These are phyloP conservation scores for Oligia fasciuncula DNA, from an alignment of 2,888 invertebrate species.

Conservation along the genomic window DNA sequence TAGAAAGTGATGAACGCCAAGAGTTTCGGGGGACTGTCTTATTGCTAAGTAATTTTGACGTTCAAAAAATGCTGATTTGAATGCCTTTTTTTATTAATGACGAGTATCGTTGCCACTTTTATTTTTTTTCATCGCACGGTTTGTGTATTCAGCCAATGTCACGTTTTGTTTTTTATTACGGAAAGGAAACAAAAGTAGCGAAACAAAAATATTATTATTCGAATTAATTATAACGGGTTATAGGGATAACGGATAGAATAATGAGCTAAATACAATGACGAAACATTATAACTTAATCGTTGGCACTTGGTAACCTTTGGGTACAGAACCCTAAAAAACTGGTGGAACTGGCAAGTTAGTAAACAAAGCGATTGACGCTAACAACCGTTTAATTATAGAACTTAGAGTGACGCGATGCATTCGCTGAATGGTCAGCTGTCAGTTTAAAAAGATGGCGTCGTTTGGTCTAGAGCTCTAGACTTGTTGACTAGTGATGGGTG, in stretches of 20 bases:
- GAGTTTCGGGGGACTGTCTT: too few species aligned
- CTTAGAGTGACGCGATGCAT: constrained; percentile 33
- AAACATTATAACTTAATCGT: too few species aligned
- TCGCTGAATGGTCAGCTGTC: constrained; percentile 45
- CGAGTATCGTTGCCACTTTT: background rate
- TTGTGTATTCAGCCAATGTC: too few species aligned
- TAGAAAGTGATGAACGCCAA: background rate
- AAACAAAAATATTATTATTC: too few species aligned
- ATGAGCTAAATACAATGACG: too few species aligned
- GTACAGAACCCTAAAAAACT: background rate
- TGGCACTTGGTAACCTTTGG: background rate
- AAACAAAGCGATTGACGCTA: constrained; percentile 45
- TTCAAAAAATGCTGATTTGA: too few species aligned
- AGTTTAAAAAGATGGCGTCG: constrained; percentile 73
- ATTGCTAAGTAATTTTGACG: background rate
- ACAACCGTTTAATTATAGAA: constrained; percentile 43
- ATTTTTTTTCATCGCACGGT: too few species aligned
- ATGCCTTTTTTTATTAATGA: background rate
- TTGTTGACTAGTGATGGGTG: constrained; percentile 57
- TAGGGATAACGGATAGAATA: too few species aligned
- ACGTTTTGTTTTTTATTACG: too few species aligned
- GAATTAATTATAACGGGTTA: too few species aligned
- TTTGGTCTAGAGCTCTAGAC: constrained; percentile 79
- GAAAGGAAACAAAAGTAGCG: too few species aligned
- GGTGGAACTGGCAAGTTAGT: constrained; percentile 41